Percentiles rank a stretch among this genome's conserved stretches.
Conservation (phyloP, 2,113 vertebrate species). For the Apodemus sylvaticus region DNA sequence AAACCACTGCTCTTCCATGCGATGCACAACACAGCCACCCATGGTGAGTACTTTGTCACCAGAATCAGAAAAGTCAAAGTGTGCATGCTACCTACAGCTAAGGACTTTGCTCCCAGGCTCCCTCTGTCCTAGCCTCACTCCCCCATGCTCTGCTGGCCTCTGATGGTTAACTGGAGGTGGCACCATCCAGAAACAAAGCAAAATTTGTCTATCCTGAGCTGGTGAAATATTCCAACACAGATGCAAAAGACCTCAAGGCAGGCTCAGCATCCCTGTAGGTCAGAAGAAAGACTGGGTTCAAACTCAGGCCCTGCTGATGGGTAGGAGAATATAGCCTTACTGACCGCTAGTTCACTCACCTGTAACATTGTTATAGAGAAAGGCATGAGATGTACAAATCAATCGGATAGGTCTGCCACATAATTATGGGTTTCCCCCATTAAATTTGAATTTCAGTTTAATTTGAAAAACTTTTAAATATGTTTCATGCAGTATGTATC, state of each 20-base stretch:
- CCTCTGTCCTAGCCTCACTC: neutral
- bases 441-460: neutral
- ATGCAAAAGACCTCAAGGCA: neutral
- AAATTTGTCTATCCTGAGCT: neutral
- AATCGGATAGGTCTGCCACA: neutral
- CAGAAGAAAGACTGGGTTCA: neutral
- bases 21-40: rapidly evolving
- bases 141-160: neutral
- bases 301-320: neutral
- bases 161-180: neutral
- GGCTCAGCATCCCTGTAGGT: neutral
- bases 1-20: rapidly evolving
- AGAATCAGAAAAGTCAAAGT: neutral
- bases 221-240: neutral
- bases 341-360: neutral
- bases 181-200: neutral
- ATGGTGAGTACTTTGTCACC: neutral
- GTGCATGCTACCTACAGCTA: rapidly evolving
- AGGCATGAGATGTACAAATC: neutral
- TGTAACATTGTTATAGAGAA: neutral
- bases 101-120: neutral
- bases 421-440: neutral
- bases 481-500: neutral
- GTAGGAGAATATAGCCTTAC: neutral
- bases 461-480: neutral